Evolutionary conservation across 2,113 vertebrate species (phyloP), one percentile per base, ranked within the genome.

Genomic region (Gymnarchus niloticus): DNA sequence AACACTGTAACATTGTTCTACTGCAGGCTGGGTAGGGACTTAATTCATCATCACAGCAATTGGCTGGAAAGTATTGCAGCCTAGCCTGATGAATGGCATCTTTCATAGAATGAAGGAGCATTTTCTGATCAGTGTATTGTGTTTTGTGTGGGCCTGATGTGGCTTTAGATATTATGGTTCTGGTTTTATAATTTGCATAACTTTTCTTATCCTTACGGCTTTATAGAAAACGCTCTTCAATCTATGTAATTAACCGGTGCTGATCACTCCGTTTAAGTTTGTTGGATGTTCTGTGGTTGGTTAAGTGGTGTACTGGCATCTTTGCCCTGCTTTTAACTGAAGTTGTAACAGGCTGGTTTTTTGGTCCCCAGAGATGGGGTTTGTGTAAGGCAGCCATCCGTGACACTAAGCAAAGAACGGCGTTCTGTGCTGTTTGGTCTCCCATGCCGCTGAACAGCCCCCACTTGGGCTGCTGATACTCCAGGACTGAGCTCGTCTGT

Each of bases 1-100:
- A 73, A 85, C 73, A 52, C 86, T 73, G 65, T 73, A 73, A 73
- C 65, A 73, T 73, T 73, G 65, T 73, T 73, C 65, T 73, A 33
- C 65, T 41, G 61, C 28, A 69, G 61, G 37, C 33, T 25, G 65
- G 65, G 65, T 6, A 33, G 65, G 33, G 65, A 28, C 65, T 19
- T 17, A 28, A 41, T 73, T 73, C 33, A 73, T 73, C 65, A 28
- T 73, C 12, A 17, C 33, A 41, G 65, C 0, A 33, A 73, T 73
- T 73, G 65, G 65, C 7, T 73, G 65, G 65, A 73, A 73, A 73
- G 65, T 14, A 73, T 73, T n/a, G 65, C 65, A 73, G 33, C 65
- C 33, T 73, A 28, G 41, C 65, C 37, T 6, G 65, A 73, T 73
- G 33, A 73, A 19, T 73, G 28, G 41, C n/a, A 33, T 83, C 52